A percentile compares a stretch with the other conserved stretches of the same genome.
Conservation (phyloP, 2,888 invertebrate genomes). For the Pseudococcus viburni region DNA sequence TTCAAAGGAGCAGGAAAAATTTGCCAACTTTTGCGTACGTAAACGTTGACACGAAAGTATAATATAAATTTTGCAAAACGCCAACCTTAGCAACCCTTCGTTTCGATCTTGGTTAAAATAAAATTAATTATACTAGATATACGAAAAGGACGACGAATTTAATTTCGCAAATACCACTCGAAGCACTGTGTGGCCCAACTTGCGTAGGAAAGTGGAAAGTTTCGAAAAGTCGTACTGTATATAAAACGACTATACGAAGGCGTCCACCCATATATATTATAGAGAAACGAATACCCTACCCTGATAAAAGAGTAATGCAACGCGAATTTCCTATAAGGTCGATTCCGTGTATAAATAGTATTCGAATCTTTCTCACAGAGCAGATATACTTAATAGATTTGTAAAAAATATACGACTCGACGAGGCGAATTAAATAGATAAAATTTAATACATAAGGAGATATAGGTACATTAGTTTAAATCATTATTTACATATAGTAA, state of each 20-base stretch:
- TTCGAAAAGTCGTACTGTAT: neutral
- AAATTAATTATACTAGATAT: conserved; percentile 25
- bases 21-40: conserved; percentile 6
- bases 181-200: neutral
- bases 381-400: conserved; percentile 21
- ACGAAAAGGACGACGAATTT: conserved; percentile 20
- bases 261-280: neutral
- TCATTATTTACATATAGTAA: neutral
- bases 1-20: conserved; percentile 4
- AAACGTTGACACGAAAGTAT: conserved; percentile 14
- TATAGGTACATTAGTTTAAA: neutral
- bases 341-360: neutral
- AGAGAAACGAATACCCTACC: neutral
- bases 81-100: conserved; percentile 16
- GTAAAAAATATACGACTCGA: conserved; percentile 23
- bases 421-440: conserved; percentile 32
- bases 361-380: neutral
- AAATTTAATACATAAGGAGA: neutral
- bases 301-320: neutral
- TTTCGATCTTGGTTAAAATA: conserved; percentile 39
- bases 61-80: conserved; percentile 26
- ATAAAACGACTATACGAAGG: neutral
- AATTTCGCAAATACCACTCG: conserved; percentile 15
- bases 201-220: conserved; percentile 12
- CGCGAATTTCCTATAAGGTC: neutral